Base-by-base conservation (phyloP, 1,140 invertebrate genomes). In the Pissodes strobi region DNA sequence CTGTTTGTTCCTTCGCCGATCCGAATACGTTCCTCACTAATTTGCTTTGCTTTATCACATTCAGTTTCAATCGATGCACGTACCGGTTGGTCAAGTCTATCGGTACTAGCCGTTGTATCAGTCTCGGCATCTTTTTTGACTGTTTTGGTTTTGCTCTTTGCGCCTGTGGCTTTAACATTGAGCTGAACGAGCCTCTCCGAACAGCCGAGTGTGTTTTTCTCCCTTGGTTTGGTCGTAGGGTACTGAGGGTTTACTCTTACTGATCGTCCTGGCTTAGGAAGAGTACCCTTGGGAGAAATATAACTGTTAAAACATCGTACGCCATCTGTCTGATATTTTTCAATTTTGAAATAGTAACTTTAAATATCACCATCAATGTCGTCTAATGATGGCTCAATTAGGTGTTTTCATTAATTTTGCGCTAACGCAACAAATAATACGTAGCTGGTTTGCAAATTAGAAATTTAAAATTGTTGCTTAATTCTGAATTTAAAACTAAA, bases 221-320 rank as follows among this genome's bases (percentile, higher is more conserved):
- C 60, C 5, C 8, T 15, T 12, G 37, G 19, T 6, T 41, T 55
- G 13, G 38, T 13, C 8, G 13, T 13, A 18, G 41, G 39, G 21
- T 18, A 59, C 10, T 59, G 43, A 17, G 56, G 37, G 27, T 64
- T 62, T 17, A 72, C 37, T 55, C 70, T 27, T 21, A 72, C 55
- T 5, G 64, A 70, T 51, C 66, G 60, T 45, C 70, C 70, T 4
- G 70, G 70, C 27, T 61, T 66, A 2, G 70, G 70, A 23, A 61
- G 49, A 22, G 48, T 46, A 23, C 63, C 70, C 57, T 60, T 70
- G 19, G 25, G 25, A 27, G 25, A 27, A 27, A 27, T n/a, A n/a
- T n/a, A n/a, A n/a, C n/a, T n/a, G n/a, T n/a, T n/a, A n/a, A n/a
- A n/a, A n/a, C n/a, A n/a, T n/a, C n/a, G n/a, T n/a, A n/a, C n/a